A percentile compares a stretch with the other conserved stretches of the same genome.
phyloP scores from a whole-genome alignment of 2,888 invertebrate genomes.

The Cheilosia variabilis region DNA sequence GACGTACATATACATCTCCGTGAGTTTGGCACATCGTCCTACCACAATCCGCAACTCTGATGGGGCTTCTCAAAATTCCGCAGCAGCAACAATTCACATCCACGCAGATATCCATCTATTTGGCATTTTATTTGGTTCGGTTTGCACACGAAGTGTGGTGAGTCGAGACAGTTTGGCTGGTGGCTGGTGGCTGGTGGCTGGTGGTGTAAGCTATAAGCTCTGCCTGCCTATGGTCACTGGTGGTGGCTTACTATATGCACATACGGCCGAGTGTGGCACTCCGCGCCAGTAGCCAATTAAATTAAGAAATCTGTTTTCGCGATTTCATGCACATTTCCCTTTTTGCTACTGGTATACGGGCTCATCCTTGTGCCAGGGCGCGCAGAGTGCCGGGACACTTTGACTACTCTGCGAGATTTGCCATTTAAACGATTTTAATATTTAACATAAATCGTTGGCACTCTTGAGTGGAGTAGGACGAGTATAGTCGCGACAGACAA shows the following conservation, averaged over 20 bases:
- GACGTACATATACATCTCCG: constrained; percentile 24
- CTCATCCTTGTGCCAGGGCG: constrained; percentile 36
- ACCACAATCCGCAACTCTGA: constrained; percentile 14
- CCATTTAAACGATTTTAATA: constrained; percentile 77
- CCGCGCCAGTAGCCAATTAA: constrained; percentile 78
- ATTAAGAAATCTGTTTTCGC: constrained; percentile 80
- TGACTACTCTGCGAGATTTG: constrained; percentile 74
- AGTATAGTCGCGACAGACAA: constrained; percentile 58
- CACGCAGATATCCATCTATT: constrained; percentile 71
- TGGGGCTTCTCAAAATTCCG: constrained; percentile 68
- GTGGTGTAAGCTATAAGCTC: background rate
- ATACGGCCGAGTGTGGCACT: constrained; percentile 56
- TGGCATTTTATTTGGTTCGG: constrained; percentile 75
- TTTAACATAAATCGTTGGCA: constrained; percentile 77
- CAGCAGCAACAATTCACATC: constrained; percentile 51
- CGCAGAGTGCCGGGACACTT: constrained; percentile 38
- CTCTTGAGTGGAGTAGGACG: constrained; percentile 68
- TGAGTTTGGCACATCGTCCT: constrained; percentile 31
- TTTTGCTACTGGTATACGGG: constrained; percentile 22
- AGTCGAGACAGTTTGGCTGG: constrained; percentile 64
- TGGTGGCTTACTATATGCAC: constrained; percentile 58
- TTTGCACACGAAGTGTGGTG: constrained; percentile 60
- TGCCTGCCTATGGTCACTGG: constrained; percentile 43
- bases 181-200: constrained; percentile 28
- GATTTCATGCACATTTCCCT: constrained; percentile 73